Conservation (phyloP, 1,140 invertebrate genomes). For the Neodiprion virginianus region DNA sequence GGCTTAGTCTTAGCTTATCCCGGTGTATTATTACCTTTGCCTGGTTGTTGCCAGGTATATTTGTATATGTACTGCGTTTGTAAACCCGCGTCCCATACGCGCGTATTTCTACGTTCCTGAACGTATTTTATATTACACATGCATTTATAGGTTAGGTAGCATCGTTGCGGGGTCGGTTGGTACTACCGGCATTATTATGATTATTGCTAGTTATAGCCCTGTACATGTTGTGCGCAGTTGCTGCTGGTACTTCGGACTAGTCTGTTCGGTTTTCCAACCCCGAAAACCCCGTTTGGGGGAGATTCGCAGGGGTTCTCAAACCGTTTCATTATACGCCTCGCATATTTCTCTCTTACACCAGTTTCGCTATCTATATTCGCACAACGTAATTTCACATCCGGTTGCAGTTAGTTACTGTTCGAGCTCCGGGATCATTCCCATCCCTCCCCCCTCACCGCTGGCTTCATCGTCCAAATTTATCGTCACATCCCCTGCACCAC, state of each 20-base stretch:
- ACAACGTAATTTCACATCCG: too few relatives aligned
- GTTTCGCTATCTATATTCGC: too few relatives aligned
- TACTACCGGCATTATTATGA: background rate
- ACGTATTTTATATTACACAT: conserved; percentile 4
- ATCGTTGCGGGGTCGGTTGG: background rate
- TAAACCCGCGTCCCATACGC: background rate
- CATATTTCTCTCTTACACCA: background rate
- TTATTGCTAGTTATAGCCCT: conserved; percentile 6
- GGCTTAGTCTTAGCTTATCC: conserved; percentile 16
- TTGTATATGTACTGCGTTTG: background rate
- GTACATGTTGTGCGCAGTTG: conserved; percentile 1
- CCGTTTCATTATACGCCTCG: background rate
- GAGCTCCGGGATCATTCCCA: too few relatives aligned
- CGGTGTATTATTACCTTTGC: conserved; percentile 20
- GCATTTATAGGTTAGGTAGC: background rate
- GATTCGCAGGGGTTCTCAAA: background rate
- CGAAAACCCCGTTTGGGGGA: background rate
- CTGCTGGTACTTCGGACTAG: conserved; percentile 14
- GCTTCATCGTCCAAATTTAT: background rate
- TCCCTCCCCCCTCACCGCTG: too few relatives aligned
- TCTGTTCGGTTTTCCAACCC: conserved; percentile 11
- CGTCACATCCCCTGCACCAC: background rate
- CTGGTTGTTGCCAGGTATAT: conserved; percentile 14
- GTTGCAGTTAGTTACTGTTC: too few relatives aligned
- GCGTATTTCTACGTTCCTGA: background rate